phyloP scores from a whole-genome alignment of 2,113 vertebrate genomes.

The Syngnathus scovelli region DNA sequence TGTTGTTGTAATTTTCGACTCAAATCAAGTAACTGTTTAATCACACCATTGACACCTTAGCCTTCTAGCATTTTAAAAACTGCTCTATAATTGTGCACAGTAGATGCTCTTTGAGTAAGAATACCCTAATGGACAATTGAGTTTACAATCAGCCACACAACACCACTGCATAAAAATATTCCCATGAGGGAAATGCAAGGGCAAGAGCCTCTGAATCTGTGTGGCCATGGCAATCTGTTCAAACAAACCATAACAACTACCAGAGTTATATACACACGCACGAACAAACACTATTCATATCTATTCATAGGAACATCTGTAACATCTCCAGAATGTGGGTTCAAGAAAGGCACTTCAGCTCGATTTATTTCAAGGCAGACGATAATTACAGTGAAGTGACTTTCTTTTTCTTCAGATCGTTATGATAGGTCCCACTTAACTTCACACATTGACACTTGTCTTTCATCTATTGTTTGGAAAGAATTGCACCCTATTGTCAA shows the following conservation, averaged over 20 bases:
- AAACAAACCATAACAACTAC: constrained; percentile 36
- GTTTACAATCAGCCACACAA: constrained; percentile 6
- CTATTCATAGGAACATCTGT: constrained; percentile 41
- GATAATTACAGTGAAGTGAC: constrained; percentile 32
- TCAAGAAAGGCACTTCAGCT: constrained; percentile 18
- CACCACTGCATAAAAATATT: constrained; percentile 2
- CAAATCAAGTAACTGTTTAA: neutral
- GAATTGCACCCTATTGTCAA: neutral
- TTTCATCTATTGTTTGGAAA: constrained; percentile 4
- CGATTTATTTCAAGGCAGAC: constrained; percentile 30
- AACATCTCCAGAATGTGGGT: constrained; percentile 32
- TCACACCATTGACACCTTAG: constrained; percentile 3
- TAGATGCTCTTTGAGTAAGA: constrained; percentile 1
- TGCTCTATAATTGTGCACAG: constrained; percentile 9
- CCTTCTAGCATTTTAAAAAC: constrained; percentile 11
- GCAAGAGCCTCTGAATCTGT: constrained; percentile 10
- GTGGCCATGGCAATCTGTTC: constrained; percentile 19
- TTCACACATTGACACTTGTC: constrained; percentile 32
- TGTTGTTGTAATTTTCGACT: neutral
- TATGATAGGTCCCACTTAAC: constrained; percentile 33
- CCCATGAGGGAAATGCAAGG: constrained; percentile 13
- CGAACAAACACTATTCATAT: neutral
- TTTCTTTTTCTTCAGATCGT: constrained; percentile 14
- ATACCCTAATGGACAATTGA: constrained; percentile 13
- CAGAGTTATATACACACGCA: constrained; percentile 9